A percentile compares a stretch with the other conserved stretches of the same genome.
Conservation (phyloP, 2,113 vertebrate species). For the Thinocorus orbignyianus region DNA sequence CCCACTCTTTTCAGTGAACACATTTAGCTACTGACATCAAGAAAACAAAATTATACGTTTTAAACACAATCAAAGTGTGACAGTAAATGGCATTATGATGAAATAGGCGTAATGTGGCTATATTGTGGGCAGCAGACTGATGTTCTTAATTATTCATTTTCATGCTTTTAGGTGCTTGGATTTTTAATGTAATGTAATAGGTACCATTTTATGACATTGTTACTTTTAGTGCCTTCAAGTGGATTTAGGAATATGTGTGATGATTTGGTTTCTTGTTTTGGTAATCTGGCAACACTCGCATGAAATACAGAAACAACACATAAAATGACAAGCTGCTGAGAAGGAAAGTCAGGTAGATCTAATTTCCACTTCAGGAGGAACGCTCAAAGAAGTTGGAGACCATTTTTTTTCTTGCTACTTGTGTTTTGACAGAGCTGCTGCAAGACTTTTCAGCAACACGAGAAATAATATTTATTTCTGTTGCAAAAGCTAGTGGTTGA, state of each 20-base stretch:
- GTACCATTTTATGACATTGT: background rate
- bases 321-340: background rate
- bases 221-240: slow-evolving; percentile 8
- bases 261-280: background rate
- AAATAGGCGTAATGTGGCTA: background rate
- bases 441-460: background rate
- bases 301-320: background rate
- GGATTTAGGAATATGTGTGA: background rate
- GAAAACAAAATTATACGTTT: slow-evolving; percentile 1
- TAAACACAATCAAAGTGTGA: slow-evolving; percentile 20
- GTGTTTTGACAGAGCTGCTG: background rate
- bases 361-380: background rate
- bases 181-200: slow-evolving; percentile 44
- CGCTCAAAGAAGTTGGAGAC: background rate
- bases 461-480: background rate
- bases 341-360: background rate
- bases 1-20: background rate
- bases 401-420: background rate
- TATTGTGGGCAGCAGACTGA: background rate
- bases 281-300: background rate
- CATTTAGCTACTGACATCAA: slow-evolving; percentile 2
- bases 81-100: slow-evolving; percentile 3
- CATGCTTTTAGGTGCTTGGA: slow-evolving; percentile 56
- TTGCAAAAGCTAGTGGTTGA: background rate
- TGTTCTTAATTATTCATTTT: slow-evolving; percentile 56